Base-by-base conservation (phyloP, 2,888 invertebrate genomes). In the Melipona beecheii region DNA sequence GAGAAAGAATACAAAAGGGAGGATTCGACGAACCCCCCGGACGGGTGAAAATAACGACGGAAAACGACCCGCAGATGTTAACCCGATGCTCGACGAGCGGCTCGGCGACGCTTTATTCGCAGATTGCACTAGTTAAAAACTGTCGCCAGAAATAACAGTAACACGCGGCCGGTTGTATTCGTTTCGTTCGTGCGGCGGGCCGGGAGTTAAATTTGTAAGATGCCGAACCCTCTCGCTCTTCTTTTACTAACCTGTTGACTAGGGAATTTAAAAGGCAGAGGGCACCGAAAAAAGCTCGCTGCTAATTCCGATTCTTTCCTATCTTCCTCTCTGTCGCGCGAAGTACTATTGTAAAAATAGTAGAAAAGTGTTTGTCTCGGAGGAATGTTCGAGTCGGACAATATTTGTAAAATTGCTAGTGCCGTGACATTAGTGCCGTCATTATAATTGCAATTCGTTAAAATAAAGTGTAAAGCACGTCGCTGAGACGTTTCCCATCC, bases 31-130 rank as follows among this genome's bases (percentile, higher is more conserved):
- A 87, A 86, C 21, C 76, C 52, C 66, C 31, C 31, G 31, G 72
- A 62, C 36, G 36, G 72, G 66, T 88, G 86, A 76, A 88, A 87
- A 87, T 88, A 87, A 88, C 87, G 86, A 64, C 71, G 79, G 75
- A 77, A 86, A 88, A 87, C 77, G 88, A 88, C 87, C 84, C 86
- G 84, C 87, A 87, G 87, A 87, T 87, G 87, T 88, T 86, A 78
- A 81, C 76, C 6, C 70, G 69, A 58, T 36, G 74, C 81, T 69
- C 49, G 72, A 65, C 62, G 69, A 81, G 84, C 76, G 54, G 68
- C 31, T 31, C 31, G 31, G 83, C 77, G 69, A 70, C 83, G 86
- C 80, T 86, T 86, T 78, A 83, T 81, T 81, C 80, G 86, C 75
- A 81, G 86, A 88, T 88, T 79, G 76, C 76, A 43, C 84, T 68